These are phyloP conservation scores for Centropus bengalensis DNA, from an alignment of 2,113 vertebrate species.

Conservation along the genomic window DNA sequence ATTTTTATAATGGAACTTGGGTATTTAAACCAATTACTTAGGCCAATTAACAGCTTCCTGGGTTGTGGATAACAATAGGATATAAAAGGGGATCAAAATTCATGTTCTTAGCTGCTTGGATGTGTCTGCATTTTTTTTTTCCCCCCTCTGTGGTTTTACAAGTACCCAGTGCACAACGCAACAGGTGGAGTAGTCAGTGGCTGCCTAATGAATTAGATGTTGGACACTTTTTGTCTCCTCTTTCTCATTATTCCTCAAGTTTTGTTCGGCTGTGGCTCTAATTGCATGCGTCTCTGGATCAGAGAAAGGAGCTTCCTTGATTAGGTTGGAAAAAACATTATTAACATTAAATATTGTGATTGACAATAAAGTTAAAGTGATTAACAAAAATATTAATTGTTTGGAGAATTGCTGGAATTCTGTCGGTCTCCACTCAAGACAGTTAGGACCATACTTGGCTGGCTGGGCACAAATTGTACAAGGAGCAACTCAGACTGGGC, in stretches of 20 bases:
- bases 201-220: conserved; percentile 22
- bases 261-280: conserved; percentile 5
- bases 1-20: conserved; percentile 44
- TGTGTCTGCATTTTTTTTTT: not conserved
- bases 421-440: not conserved
- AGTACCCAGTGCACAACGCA: fast-evolving
- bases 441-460: not conserved
- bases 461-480: not conserved
- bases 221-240: not conserved
- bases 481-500: not conserved
- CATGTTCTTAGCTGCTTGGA: not conserved
- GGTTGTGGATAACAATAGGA: conserved; percentile 24
- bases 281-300: conserved; percentile 2
- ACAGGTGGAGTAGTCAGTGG: not conserved
- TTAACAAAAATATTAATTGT: not conserved
- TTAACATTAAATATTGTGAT: no score
- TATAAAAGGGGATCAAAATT: conserved; percentile 29
- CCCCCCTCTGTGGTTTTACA: not conserved
- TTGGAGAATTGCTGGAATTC: conserved; percentile 6
- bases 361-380: no score
- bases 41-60: conserved; percentile 49
- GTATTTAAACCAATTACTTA: conserved; percentile 59
- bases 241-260: not conserved
- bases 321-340: conserved; percentile 5
- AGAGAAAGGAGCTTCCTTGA: conserved; percentile 6